Base-by-base conservation (phyloP, 1,140 invertebrate genomes). In the Pogonomyrmex barbatus region DNA sequence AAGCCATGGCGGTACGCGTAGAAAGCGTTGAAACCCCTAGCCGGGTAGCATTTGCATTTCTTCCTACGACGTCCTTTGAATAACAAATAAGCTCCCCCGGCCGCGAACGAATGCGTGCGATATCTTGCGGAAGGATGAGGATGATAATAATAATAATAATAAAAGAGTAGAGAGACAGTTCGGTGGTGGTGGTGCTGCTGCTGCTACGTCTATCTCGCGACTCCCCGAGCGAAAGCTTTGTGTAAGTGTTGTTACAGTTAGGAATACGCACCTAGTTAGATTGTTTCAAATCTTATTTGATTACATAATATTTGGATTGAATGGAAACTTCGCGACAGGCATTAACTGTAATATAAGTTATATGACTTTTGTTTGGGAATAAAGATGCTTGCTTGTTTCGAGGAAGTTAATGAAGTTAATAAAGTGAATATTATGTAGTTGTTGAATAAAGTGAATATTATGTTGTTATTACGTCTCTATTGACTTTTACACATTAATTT, bases 31-130 rank as follows among this genome's bases (percentile, higher is more conserved):
- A 83, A 73, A 75, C 79, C 33, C 79, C 68, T 58, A 60, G 42
- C 68, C 68, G 68, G n/a, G 45, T 24, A 79, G 54, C 79, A 83
- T 83, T 83, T 83, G 79, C 79, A 83, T 83, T 83, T 83, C 79
- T 83, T 83, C 79, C 54, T 83, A 83, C 68, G 42, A 83, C 79
- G n/a, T 83, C n/a, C 45, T 83, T 83, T 83, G 79, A 83, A 83
- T 83, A 83, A 83, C 79, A 83, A 83, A 83, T 83, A 83, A 83
- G 79, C 68, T 73, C 12, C n/a, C 42, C 12, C 79, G 42, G n/a
- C 68, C 68, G 79, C 79, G 70, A 83, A 83, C 68, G 42, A 83
- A 83, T 60, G 79, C 79, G 79, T 83, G 54, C 68, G 79, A 83
- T 83, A 83, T 83, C 79, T 83, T 50, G 79, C n/a, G 68, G 68